phyloP scores from a whole-genome alignment of 2,797 vertebrate genomes.

The Pipistrellus kuhlii region DNA sequence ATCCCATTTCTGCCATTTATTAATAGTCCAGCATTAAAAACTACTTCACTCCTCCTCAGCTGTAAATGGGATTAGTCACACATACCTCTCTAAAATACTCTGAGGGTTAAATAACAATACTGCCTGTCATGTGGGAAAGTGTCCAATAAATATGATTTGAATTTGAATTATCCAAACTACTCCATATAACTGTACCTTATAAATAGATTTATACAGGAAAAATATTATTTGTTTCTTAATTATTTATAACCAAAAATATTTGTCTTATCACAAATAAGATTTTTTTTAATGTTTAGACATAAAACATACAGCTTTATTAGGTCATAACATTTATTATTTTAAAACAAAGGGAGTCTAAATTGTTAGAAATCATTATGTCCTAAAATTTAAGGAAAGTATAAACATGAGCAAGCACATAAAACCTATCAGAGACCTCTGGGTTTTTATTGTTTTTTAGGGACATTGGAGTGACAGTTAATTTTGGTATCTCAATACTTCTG shows the following conservation, averaged over 20 bases:
- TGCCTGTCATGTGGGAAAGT: background rate
- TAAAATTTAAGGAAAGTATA: conserved; percentile 4
- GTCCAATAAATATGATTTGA: background rate
- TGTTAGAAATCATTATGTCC: background rate
- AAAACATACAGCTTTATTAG: background rate
- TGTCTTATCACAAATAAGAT: background rate
- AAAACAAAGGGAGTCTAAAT: background rate
- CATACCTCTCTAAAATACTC: background rate
- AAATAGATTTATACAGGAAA: conserved; percentile 6
- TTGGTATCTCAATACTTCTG: background rate
- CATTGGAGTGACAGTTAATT: conserved; percentile 9
- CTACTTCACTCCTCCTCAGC: background rate
- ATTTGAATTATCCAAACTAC: background rate
- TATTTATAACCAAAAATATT: conserved; percentile 24
- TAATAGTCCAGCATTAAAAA: background rate
- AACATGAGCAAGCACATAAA: background rate
- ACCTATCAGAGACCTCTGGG: background rate
- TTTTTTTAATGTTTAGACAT: conserved; percentile 29
- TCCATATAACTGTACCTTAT: background rate
- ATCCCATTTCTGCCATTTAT: background rate
- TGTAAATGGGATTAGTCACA: conserved; percentile 18
- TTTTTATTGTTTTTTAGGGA: background rate
- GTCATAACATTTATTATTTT: conserved; percentile 15
- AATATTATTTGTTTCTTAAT: background rate
- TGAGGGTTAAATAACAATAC: background rate